Conservation (phyloP, 2,113 vertebrate species). For the Zosterops pallidus region DNA sequence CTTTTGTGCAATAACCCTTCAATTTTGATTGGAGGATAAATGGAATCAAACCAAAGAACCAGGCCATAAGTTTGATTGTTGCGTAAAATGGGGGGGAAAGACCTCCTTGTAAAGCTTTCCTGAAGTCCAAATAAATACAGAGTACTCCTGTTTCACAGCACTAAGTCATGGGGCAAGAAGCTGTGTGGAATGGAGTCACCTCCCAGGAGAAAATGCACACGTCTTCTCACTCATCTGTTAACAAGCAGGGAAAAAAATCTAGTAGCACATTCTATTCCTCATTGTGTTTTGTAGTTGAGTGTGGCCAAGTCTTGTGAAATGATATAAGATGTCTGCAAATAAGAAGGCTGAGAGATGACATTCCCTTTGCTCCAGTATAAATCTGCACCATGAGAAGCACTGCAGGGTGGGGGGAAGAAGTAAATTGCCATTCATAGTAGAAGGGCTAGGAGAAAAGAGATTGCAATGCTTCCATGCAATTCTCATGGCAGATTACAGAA, state of each 20-base stretch:
- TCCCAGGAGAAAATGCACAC: background rate
- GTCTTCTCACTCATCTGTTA: background rate
- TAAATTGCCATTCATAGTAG: background rate
- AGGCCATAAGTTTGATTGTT: background rate
- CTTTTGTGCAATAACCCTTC: background rate
- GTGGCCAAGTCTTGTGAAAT: background rate
- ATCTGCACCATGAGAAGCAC: background rate
- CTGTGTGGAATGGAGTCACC: background rate
- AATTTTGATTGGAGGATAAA: background rate
- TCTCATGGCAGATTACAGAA: background rate
- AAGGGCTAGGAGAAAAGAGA: background rate
- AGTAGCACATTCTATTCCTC: background rate
- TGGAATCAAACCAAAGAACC: background rate
- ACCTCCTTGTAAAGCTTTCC: background rate
- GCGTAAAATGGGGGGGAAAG: background rate
- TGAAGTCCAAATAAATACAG: background rate
- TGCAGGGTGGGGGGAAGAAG: rapidly evolving
- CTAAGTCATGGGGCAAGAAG: background rate
- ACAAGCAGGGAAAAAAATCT: background rate
- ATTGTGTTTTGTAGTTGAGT: background rate
- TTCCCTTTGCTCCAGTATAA: background rate
- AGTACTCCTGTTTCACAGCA: background rate
- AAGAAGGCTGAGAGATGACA: background rate
- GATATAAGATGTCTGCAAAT: background rate
- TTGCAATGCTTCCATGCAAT: background rate